Evolutionary conservation across 2,113 vertebrate species (phyloP), one percentile per base, ranked within the genome.

Genomic region (Ophthalmolycus amberensis): DNA sequence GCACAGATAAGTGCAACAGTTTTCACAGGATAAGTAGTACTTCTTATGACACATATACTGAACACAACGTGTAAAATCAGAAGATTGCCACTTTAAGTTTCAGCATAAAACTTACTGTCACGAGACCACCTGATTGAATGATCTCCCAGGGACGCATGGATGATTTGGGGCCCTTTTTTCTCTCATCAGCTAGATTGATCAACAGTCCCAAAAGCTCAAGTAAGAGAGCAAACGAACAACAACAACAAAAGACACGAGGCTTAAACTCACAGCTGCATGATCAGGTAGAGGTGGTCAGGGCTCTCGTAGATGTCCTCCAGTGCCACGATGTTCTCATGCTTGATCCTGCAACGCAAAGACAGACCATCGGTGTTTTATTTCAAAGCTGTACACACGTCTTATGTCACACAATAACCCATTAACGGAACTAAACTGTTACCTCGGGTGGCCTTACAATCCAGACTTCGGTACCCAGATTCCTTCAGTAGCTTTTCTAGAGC

Each of bases 231-330:
- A 48, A 11, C 6, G 11, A 22, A 63, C 29, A 29, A 29, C 2
- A 32, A 59, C 0, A 22, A 18, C 2, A 14, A 77, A 44, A 6
- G 20, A 27, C 15, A 7, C 9, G 14, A 5, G 46, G 32, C 3
- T 34, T 58, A 0, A 20, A 98, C 98, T 99, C 91, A 99, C 98
- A 99, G 90, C 86, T 99, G 97, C 98, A 99, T 99, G 75, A 99
- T 97, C 93, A 99, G 94, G 90, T 99, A 99, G 68, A 99, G 94
- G 92, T 99, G 98, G 82, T 97, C 97, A 0, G 97, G 95, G 75
- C 97, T 99, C 93, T 99, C 98, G 14, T 99, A 98, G 89, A 99
- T 99, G 90, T 99, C 98, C 94, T 99, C 98, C 91, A 99, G 91
- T 0, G 98, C 97, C 90, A 99, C 98, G 3, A 99, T 99, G 88